A percentile compares a stretch with the other conserved stretches of the same genome.
Evolutionary conservation across 2,113 vertebrate genomes (phyloP).

Genomic region (Harpagus bidentatus): DNA sequence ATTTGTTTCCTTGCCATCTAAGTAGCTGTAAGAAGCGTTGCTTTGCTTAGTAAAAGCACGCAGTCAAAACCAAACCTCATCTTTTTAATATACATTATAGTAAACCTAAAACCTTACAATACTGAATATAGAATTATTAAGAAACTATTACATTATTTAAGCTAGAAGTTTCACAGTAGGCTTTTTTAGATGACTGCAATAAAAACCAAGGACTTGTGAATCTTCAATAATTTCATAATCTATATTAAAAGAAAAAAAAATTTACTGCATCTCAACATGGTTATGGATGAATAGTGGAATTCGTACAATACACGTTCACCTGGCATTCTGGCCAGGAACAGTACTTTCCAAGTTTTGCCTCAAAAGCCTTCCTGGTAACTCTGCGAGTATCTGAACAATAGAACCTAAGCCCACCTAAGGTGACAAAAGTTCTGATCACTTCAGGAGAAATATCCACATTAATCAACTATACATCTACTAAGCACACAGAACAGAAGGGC

Average conservation of each 20-base stretch:
- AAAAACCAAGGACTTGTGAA: background rate
- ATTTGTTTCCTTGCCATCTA: background rate
- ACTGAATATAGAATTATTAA: background rate
- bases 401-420: background rate
- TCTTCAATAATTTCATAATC: background rate
- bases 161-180: background rate
- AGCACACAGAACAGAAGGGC: background rate
- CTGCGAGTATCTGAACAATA: background rate
- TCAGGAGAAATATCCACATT: background rate
- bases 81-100: background rate
- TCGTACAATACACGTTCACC: background rate
- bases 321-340: background rate
- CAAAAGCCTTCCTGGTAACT: background rate
- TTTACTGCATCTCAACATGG: background rate
- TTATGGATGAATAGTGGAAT: background rate
- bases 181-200: background rate
- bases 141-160: background rate
- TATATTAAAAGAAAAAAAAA: background rate
- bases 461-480: background rate
- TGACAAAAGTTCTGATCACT: background rate
- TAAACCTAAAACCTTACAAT: background rate
- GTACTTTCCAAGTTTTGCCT: background rate
- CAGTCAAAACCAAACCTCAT: background rate
- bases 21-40: background rate
- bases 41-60: background rate